A percentile compares a stretch with the other conserved stretches of the same genome.
Evolutionary conservation across 2,797 vertebrate genomes (phyloP).

Genomic region (Taeniopygia guttata): DNA sequence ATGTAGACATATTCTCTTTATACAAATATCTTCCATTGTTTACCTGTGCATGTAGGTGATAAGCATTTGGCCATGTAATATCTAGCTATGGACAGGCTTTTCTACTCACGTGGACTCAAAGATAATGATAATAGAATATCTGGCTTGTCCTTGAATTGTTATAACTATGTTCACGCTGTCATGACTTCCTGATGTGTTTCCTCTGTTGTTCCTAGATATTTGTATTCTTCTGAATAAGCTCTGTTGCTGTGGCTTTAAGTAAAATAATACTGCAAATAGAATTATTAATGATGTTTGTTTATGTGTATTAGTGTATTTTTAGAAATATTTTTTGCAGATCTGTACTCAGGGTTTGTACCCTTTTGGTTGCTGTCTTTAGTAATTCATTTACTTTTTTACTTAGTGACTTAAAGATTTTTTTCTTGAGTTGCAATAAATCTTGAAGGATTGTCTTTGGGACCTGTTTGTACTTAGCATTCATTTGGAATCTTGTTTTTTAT

Average conservation of each 20-base stretch:
- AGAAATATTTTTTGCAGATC: not conserved
- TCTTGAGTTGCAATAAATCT: not conserved
- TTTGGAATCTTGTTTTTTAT: not conserved
- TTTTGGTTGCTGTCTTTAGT: not conserved
- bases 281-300: not conserved
- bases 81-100: not conserved
- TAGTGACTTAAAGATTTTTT: not conserved
- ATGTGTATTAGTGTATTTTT: not conserved
- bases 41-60: not conserved
- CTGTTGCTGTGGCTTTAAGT: not conserved
- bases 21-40: not conserved
- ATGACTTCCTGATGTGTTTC: not conserved
- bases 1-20: not conserved
- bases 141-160: not conserved
- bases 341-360: not conserved
- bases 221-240: not conserved
- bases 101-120: not conserved
- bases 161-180: not conserved
- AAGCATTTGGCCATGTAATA: not conserved
- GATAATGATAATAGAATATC: fast-evolving
- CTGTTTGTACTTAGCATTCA: not conserved
- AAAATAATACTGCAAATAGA: not conserved
- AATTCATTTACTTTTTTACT: not conserved
- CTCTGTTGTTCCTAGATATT: not conserved
- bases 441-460: not conserved